These are phyloP conservation scores for Agapostemon virescens DNA, from an alignment of 2,888 invertebrate species.

Conservation along the genomic window DNA sequence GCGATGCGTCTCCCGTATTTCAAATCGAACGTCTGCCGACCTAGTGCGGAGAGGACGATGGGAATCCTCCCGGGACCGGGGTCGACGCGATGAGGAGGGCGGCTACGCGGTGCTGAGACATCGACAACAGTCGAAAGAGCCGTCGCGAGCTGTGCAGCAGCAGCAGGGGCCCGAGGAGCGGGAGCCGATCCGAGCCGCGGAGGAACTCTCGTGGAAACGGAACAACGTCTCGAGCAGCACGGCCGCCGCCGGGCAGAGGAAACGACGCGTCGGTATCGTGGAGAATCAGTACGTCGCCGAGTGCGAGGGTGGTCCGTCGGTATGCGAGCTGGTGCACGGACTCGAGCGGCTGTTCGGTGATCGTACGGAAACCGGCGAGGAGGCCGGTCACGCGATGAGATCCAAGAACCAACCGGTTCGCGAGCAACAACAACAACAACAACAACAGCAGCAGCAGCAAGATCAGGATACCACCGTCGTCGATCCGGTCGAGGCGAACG, in stretches of 20 bases:
- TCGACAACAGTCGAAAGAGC: slow-evolving; percentile 28
- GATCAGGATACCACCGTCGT: slow-evolving; percentile 3
- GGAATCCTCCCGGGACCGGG: slow-evolving; percentile 34
- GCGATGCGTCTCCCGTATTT: slow-evolving; percentile 53
- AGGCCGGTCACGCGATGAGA: slow-evolving; percentile 58
- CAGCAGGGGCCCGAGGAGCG: not conserved
- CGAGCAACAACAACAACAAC: slow-evolving; percentile 33
- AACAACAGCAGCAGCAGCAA: not conserved
- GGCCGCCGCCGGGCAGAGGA: slow-evolving; percentile 30
- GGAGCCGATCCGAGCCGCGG: not conserved
- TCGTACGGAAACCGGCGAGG: slow-evolving; percentile 25
- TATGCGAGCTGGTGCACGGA: slow-evolving; percentile 54
- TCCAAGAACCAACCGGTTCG: slow-evolving; percentile 55
- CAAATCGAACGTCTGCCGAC: slow-evolving; percentile 44
- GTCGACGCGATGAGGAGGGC: slow-evolving; percentile 31
- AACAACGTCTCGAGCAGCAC: slow-evolving; percentile 21
- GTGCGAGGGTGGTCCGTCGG: slow-evolving; percentile 50
- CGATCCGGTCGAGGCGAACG: slow-evolving; percentile 68
- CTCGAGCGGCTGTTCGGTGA: slow-evolving; percentile 51
- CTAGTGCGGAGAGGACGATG: slow-evolving; percentile 46
- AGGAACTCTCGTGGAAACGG: slow-evolving; percentile 20
- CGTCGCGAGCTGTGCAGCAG: slow-evolving; percentile 8
- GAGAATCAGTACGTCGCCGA: slow-evolving; percentile 60
- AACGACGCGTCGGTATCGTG: slow-evolving; percentile 64
- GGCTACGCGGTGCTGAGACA: not conserved